Base-by-base conservation (phyloP, 2,888 invertebrate genomes). In the Lymantria monacha region DNA sequence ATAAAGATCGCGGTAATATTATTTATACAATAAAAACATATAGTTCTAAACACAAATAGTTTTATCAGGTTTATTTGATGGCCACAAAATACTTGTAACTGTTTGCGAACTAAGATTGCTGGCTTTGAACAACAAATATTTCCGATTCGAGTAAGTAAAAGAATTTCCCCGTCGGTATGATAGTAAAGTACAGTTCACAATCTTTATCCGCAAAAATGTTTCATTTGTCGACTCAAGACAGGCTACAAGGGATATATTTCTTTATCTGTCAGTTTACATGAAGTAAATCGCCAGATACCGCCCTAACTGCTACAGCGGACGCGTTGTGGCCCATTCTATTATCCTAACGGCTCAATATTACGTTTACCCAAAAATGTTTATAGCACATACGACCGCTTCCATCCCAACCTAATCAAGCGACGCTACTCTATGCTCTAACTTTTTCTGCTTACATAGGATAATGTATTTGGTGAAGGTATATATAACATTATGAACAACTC, bases 341-440 rank as follows among this genome's bases (percentile, higher is more conserved):
- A 88, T 83, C 81, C 81, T 82, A 89, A 89, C 85, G 85, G 83
- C 84, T 71, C 76, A 76, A 82, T 89, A 89, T 90, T 88, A 87
- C 87, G 79, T 84, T 85, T 84, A 85, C 86, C 86, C 85, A 85
- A 87, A 88, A 85, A 85, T 85, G 79, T 85, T 85, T 85, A 85
- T 83, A 72, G 82, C 76, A 66, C 72, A 74, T 77, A 72, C 72
- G 75, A 74, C 77, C 79, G 79, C 86, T 85, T 64, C 66, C 63
- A 67, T 66, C 72, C 80, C 77, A 72, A 80, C 73, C 81, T 89
- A 89, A 89, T 89, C 89, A 89, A 83, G 79, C 79, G 74, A 70
- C 68, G 75, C 70, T 76, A 76, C 74, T 72, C 44, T 31, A 11
- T 37, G 42, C 49, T 46, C 61, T 73, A 70, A 71, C 69, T 74